Conservation (phyloP, 2,888 invertebrate genomes). For the Ochropacha duplaris region DNA sequence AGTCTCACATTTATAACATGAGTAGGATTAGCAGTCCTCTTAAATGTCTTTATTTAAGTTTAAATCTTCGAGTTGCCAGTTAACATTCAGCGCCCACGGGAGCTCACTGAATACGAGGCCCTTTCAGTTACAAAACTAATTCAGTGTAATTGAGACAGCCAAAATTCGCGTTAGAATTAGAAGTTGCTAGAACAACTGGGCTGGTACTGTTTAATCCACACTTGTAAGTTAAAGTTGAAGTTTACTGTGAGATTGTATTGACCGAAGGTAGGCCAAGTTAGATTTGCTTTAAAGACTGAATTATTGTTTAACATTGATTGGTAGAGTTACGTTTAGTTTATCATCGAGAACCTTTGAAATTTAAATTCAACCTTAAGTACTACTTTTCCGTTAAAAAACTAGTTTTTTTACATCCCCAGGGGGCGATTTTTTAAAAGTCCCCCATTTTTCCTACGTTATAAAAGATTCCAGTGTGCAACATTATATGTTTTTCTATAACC, state of each 20-base stretch:
- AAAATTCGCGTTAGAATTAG: constrained; percentile 26
- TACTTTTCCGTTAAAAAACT: too few species aligned
- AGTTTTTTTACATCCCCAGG: too few species aligned
- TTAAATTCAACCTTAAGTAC: neutral
- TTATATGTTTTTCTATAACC: too few species aligned
- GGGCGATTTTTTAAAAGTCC: too few species aligned
- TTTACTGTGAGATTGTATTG: constrained; percentile 3
- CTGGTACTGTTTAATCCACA: constrained; percentile 24
- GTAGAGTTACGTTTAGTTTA: neutral
- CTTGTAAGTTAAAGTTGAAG: constrained; percentile 13
- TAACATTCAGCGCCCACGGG: neutral
- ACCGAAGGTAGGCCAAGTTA: neutral
- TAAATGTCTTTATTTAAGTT: neutral
- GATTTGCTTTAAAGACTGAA: neutral
- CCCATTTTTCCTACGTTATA: too few species aligned
- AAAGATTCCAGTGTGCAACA: too few species aligned
- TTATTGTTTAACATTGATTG: neutral
- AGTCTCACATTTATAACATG: too few species aligned
- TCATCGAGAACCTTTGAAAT: neutral
- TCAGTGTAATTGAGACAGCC: constrained; percentile 39
- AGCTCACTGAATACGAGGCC: constrained; percentile 8
- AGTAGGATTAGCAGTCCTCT: too few species aligned
- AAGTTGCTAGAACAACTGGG: constrained; percentile 19
- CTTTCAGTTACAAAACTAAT: constrained; percentile 44
- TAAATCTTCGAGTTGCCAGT: constrained; percentile 2